Evolutionary conservation across 1,140 invertebrate genomes (phyloP), one percentile per base, ranked within the genome.

Genomic region (Cyphomyrmex costatus): DNA sequence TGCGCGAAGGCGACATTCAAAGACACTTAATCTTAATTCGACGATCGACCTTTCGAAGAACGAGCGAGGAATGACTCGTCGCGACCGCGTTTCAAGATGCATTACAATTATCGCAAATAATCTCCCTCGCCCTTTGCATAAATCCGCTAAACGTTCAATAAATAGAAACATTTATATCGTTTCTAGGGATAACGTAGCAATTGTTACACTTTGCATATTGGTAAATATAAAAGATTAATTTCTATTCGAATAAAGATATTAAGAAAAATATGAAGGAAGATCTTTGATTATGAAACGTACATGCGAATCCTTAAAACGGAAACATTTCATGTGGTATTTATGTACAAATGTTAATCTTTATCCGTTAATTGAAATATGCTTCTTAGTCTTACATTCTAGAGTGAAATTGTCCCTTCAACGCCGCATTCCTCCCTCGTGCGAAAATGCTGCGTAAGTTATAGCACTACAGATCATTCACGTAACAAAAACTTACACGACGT

Each of bases 401-500:
- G 30, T 3, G 14, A 27, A 49, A 30, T 24, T 46, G n/a, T 49
- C 27, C 33, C 5, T 78, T 4, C 30, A 8, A n/a, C n/a, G 42
- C 4, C n/a, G 30, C 77, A 68, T 51, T 79, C 30, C 46, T 79
- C 61, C 14, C 77, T 68, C 46, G 74, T 51, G 77, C 61, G 27
- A 78, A 61, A 61, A 36, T 8, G 21, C 24, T 16, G 36, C 49
- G 30, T 49, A 30, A 36, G 30, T 70, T 70, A 36, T n/a, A 70
- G 3, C 46, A 53, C 16, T 36, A 30, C n/a, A 14, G 56, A 19
- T 24, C 77, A 80, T 36, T 33, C 3, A 53, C n/a, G 60, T 66
- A 66, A 66, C 77, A 70, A 70, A 79, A 68, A 56, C 24, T 51
- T 51, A 66, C 30, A 24, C 46, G 61, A 46, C 56, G 10, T 36